Evolutionary conservation across 2,113 vertebrate genomes (phyloP).

Genomic region (Crotalus viridis): DNA sequence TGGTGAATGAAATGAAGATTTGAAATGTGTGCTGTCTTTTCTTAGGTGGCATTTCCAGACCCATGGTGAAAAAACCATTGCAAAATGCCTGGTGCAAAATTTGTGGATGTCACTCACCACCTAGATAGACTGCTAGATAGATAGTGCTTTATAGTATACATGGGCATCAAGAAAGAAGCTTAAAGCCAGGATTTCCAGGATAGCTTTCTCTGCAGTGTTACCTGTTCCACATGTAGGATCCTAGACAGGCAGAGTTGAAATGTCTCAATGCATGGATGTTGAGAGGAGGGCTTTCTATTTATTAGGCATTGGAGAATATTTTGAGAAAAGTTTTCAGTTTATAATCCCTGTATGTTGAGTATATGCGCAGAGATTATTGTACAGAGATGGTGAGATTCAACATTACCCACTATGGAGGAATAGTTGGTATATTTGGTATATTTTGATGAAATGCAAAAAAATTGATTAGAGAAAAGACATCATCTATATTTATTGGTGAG

Average conservation of each 20-base stretch:
- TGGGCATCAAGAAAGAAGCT: not conserved
- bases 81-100: not conserved
- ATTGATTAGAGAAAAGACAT: too few relatives aligned
- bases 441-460: too few relatives aligned
- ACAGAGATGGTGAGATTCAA: too few relatives aligned
- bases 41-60: not conserved
- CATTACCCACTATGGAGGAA: too few relatives aligned
- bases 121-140: not conserved
- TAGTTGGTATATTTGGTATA: too few relatives aligned
- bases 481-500: too few relatives aligned
- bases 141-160: not conserved
- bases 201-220: not conserved
- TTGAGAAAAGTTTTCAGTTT: too few relatives aligned
- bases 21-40: not conserved
- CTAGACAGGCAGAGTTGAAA: not conserved
- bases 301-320: too few relatives aligned
- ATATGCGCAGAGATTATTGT: too few relatives aligned
- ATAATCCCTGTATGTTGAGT: too few relatives aligned
- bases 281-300: too few relatives aligned
- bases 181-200: not conserved
- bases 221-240: not conserved
- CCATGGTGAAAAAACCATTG: not conserved
- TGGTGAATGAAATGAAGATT: not conserved
- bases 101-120: not conserved
- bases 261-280: too few relatives aligned